These are phyloP conservation scores for Alloscopus bannaensis DNA, from an alignment of 2,888 invertebrate species.

Conservation along the genomic window DNA sequence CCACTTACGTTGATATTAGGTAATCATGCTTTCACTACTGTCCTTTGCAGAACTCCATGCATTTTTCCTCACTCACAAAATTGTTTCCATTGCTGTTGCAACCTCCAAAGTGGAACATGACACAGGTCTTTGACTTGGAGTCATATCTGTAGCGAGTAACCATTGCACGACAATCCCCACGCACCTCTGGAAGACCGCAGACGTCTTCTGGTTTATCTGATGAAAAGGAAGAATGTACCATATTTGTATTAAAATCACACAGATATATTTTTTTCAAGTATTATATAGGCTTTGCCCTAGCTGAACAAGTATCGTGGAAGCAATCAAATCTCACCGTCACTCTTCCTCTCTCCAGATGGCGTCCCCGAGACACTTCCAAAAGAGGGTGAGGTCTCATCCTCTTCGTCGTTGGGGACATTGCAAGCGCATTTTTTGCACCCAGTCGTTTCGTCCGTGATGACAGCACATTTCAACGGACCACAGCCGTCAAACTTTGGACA, in stretches of 20 bases:
- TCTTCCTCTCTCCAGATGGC: constrained; percentile 62
- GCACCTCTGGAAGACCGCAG: constrained; percentile 68
- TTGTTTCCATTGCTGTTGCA: constrained; percentile 80
- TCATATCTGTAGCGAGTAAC: constrained; percentile 77
- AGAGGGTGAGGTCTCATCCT: constrained; percentile 41
- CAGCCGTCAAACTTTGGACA: constrained; percentile 72
- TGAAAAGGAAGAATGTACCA: background rate
- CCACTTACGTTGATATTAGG: too few relatives aligned
- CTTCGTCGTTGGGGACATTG: constrained; percentile 29
- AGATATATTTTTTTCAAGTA: too few relatives aligned
- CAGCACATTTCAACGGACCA: constrained; percentile 69
- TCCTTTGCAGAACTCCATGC: constrained; percentile 77
- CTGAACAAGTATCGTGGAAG: too few relatives aligned
- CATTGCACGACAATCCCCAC: constrained; percentile 73
- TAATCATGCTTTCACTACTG: too few relatives aligned
- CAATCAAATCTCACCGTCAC: too few relatives aligned
- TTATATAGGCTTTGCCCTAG: too few relatives aligned
- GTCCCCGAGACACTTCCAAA: constrained; percentile 68
- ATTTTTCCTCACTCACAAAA: constrained; percentile 77
- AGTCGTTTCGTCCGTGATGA: constrained; percentile 66
- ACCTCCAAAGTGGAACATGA: constrained; percentile 79
- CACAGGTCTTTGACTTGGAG: constrained; percentile 76
- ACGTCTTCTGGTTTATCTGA: constrained; percentile 70
- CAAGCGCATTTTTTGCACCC: constrained; percentile 72
- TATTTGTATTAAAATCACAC: too few relatives aligned